These are phyloP conservation scores for Irena cyanogastra DNA, from an alignment of 2,113 vertebrate genomes.

Conservation along the genomic window DNA sequence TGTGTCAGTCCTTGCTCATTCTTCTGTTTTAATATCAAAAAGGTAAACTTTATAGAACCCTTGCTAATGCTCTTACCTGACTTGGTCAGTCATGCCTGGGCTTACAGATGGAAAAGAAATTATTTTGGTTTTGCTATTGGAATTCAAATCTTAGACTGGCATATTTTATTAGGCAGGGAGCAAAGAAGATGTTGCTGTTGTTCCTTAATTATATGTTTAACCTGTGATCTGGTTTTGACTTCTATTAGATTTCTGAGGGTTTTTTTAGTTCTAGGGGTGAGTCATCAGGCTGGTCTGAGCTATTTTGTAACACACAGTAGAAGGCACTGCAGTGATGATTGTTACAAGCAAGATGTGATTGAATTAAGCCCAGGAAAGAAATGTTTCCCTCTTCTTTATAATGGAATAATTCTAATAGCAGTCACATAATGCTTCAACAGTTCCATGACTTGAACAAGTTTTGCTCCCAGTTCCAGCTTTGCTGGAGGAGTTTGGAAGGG, in stretches of 20 bases:
- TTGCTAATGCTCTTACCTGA: background rate
- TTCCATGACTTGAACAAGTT: background rate
- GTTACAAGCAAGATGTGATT: background rate
- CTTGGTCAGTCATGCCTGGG: background rate
- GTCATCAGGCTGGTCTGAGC: background rate
- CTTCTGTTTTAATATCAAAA: background rate
- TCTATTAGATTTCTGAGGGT: background rate
- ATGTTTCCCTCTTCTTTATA: background rate
- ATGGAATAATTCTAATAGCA: background rate
- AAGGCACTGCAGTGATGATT: background rate
- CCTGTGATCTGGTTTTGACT: background rate
- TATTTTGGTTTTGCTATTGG: background rate
- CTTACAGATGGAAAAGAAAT: background rate
- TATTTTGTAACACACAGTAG: background rate
- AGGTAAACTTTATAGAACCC: background rate
- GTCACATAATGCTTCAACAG: background rate
- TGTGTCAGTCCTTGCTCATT: background rate
- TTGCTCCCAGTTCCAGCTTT: background rate
- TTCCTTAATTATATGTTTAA: background rate
- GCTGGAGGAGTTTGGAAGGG: background rate
- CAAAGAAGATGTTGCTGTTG: background rate
- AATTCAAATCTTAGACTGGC: background rate
- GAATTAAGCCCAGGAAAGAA: slow-evolving; percentile 23
- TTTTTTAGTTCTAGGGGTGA: background rate
- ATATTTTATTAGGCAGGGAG: background rate